phyloP scores from a whole-genome alignment of 2,797 vertebrate species.

The Bothrops alternatus region DNA sequence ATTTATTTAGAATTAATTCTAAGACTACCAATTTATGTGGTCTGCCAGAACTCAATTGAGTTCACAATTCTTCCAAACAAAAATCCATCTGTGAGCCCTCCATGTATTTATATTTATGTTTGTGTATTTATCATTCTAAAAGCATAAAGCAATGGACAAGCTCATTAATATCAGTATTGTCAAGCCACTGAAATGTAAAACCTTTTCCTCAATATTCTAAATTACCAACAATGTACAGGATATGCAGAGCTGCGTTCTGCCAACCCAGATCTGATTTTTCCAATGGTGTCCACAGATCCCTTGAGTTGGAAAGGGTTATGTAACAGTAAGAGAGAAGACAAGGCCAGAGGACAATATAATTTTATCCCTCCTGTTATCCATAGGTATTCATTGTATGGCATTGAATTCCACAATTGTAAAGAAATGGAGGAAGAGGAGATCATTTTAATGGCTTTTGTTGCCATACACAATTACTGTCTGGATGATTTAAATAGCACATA shows the following conservation, averaged over 20 bases:
- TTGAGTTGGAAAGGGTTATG: neutral
- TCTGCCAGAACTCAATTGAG: neutral
- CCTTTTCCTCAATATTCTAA: neutral
- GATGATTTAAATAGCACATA: neutral
- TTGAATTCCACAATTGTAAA: neutral
- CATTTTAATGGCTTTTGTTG: neutral
- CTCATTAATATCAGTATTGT: neutral
- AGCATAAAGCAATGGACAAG: neutral
- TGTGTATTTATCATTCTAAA: neutral
- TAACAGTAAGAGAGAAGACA: neutral
- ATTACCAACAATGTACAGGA: neutral
- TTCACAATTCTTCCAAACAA: neutral
- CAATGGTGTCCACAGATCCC: neutral
- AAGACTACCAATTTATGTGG: neutral
- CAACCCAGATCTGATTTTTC: neutral
- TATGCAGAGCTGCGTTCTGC: neutral
- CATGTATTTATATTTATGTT: neutral
- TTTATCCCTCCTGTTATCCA: neutral
- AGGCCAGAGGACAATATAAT: neutral
- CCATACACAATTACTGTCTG: neutral
- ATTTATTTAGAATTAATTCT: neutral
- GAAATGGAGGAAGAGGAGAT: neutral
- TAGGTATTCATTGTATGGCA: neutral
- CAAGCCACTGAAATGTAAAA: neutral
- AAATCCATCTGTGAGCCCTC: neutral